Evolutionary conservation across 2,888 invertebrate genomes (phyloP).

Genomic region (Bembecia ichneumoniformis): DNA sequence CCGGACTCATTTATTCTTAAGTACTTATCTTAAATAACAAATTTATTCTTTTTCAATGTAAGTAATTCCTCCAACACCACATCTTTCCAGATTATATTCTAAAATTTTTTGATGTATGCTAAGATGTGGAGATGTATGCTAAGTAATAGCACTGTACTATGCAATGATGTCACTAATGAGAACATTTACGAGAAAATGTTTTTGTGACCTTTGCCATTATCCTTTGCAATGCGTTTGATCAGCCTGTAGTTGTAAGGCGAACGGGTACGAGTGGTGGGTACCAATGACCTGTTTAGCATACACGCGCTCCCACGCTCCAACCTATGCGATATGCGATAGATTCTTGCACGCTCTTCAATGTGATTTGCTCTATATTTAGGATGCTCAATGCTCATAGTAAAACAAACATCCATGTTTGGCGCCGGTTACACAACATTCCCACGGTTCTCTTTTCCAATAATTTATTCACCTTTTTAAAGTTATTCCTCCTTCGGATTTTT

Average conservation of each 20-base stretch:
- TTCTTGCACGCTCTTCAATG: slow-evolving; percentile 66
- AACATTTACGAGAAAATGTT: no score
- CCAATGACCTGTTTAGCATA: slow-evolving; percentile 71
- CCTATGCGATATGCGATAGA: slow-evolving; percentile 50
- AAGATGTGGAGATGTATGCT: no score
- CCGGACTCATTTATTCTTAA: no score
- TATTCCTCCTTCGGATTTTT: no score
- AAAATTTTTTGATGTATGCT: no score
- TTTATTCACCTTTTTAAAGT: not conserved
- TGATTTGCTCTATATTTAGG: slow-evolving; percentile 72
- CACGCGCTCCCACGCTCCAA: slow-evolving; percentile 57
- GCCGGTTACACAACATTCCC: slow-evolving; percentile 38
- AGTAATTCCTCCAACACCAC: no score
- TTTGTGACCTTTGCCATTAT: no score
- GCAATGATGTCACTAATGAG: no score
- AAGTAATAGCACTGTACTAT: no score
- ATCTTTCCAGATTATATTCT: no score
- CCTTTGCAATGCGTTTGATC: slow-evolving; percentile 11
- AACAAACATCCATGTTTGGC: slow-evolving; percentile 55
- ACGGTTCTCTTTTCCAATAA: slow-evolving; percentile 24
- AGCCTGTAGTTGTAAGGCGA: slow-evolving; percentile 39
- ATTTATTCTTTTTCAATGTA: no score
- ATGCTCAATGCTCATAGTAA: slow-evolving; percentile 58
- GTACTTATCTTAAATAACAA: no score
- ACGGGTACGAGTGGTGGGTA: slow-evolving; percentile 50